Evolutionary conservation across 2,113 vertebrate species (phyloP), one percentile per base, ranked within the genome.

Genomic region (Melanotaenia duboulayi): DNA sequence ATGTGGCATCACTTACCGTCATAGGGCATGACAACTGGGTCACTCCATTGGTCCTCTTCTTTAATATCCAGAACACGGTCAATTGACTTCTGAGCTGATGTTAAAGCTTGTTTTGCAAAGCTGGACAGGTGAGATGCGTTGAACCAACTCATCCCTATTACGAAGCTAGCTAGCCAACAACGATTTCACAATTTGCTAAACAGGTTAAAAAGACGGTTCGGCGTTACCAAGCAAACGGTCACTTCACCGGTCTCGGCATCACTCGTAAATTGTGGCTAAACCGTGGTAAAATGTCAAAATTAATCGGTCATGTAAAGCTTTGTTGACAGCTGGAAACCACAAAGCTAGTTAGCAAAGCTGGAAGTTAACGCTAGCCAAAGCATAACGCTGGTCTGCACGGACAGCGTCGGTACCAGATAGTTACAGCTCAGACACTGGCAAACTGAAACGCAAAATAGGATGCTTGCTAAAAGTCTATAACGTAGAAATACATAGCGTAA

Each of bases 51-150:
- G 74, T 96, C 97, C 76, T 97, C 97, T 60, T 97, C 96, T 90
- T 98, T 93, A 76, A 99, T 99, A 82, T 99, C 98, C 92, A 99
- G 87, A 54, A 99, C 98, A 70, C 98, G 91, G 88, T 99, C 97
- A 81, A 99, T 99, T 57, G 98, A 99, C 76, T 99, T 99, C 93
- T 99, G 98, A 55, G 98, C 98, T 86, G 96, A 94, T 49, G 97
- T 97, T 83, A 99, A 92, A 73, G 98, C 98, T 94, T 99, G 98
- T 90, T 99, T 99, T 57, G 97, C 97, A 79, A 99, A 99, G 87
- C 93, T 99, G 60, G 98, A 99, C 49, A 99, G 90, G 68, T 99
- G 97, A 44, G 97, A 96, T n/a, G 98, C 92, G 90, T 99, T 99
- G 83, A 99, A 99, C 98, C 98, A 99, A 86, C 97, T 99, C 98